These are phyloP conservation scores for Scomber colias DNA, from an alignment of 2,113 vertebrate species.

Conservation along the genomic window DNA sequence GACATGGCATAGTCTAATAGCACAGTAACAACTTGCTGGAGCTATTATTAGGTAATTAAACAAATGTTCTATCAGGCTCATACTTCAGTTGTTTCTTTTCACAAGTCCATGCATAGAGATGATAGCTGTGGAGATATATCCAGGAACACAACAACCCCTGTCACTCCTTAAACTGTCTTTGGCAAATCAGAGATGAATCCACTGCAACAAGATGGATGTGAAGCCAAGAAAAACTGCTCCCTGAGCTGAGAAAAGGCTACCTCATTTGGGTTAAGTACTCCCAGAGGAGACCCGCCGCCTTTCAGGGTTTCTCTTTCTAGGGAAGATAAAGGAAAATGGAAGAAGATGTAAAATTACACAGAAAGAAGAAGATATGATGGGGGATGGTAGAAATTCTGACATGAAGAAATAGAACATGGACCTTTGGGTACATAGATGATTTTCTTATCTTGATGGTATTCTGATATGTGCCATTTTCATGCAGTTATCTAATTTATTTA, in stretches of 20 bases:
- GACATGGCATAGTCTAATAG: not conserved
- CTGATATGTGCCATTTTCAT: too few species aligned
- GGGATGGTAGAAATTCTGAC: slow-evolving; percentile 16
- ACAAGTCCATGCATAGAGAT: slow-evolving; percentile 8
- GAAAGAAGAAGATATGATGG: slow-evolving; percentile 17
- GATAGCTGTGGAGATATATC: slow-evolving; percentile 16
- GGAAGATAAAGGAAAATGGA: slow-evolving; percentile 59
- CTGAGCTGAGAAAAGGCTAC: slow-evolving; percentile 52
- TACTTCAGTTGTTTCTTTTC: slow-evolving; percentile 1
- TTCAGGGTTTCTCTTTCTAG: slow-evolving; percentile 76
- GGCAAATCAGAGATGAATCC: slow-evolving; percentile 49
- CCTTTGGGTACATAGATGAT: not conserved
- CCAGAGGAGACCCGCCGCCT: slow-evolving; percentile 60
- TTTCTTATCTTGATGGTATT: not conserved
- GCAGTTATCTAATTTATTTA: too few species aligned
- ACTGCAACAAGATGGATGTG: slow-evolving; percentile 42
- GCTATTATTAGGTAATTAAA: not conserved
- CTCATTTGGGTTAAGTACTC: slow-evolving; percentile 78
- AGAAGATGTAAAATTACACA: slow-evolving; percentile 44
- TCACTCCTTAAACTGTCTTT: not conserved
- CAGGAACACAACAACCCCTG: slow-evolving; percentile 4
- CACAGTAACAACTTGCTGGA: not conserved
- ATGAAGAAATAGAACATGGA: slow-evolving; percentile 30
- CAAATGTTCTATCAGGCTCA: not conserved
- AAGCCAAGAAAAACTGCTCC: slow-evolving; percentile 56